Evolutionary conservation across 2,888 invertebrate species (phyloP), one percentile per base, ranked within the genome.

Genomic region (Acanthoscelides obtectus): DNA sequence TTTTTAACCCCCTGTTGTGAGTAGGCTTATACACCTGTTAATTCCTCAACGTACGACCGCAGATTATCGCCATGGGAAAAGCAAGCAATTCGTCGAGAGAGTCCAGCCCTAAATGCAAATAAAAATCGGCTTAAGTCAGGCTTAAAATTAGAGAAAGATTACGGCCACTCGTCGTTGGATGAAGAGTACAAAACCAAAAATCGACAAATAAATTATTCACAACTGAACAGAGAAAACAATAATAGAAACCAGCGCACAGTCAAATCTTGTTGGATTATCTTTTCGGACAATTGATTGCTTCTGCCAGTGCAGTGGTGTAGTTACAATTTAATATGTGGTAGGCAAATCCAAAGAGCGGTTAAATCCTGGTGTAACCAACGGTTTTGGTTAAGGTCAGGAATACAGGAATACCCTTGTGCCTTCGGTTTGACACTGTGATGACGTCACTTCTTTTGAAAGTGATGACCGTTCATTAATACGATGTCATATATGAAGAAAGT

Each of bases 241-340:
- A 78, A 45, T 45, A 45, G 3, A 78, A 79, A 74, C 73, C 74
- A 70, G 66, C 25, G 71, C 65, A 65, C n/a, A 72, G 72, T 78
- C 76, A 76, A 82, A 82, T 82, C 82, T 79, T 74, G 79, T 81
- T 80, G 83, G 84, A 82, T 84, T 84, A 84, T 84, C 84, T 83
- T 84, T 84, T 83, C 84, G 74, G 82, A 84, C 84, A 84, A 84
- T 84, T 84, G 83, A 45, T 45, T 45, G 45, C 45, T 82, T 74
- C 77, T 73, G 66, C 21, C 68, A 68, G 45, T 45, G 45, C 68
- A 68, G 45, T 45, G 45, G 45, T 45, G 45, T 45, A 45, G 67
- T 25, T 25, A 67, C 12, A 22, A 67, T 67, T 1, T n/a, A 65
- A 22, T 25, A 65, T 68, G 22, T 67, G 69, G 64, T 66, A 70